Evolutionary conservation across 2,797 vertebrate genomes (phyloP).

Genomic region (Calcarius lapponicus): DNA sequence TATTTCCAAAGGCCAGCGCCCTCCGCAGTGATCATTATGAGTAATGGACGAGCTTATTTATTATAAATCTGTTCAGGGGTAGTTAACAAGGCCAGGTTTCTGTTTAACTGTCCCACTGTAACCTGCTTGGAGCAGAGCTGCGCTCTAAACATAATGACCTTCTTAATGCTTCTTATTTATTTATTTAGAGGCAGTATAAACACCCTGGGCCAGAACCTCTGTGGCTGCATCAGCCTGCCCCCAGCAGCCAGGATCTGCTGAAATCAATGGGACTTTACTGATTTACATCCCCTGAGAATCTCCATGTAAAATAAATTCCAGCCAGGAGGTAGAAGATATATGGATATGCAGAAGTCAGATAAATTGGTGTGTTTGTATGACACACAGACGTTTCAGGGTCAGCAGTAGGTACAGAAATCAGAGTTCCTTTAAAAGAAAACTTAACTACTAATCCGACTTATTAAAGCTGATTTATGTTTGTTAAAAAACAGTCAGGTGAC

Average conservation of each 20-base stretch:
- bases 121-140: constrained; percentile 43
- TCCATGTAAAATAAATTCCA: constrained; percentile 21
- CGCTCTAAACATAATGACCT: constrained; percentile 27
- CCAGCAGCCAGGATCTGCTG: constrained; percentile 23
- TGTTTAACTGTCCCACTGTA: constrained; percentile 42
- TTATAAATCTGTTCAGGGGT: constrained; percentile 2
- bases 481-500: constrained; percentile 62
- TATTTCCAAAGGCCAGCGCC: not conserved
- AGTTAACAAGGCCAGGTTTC: constrained; percentile 23
- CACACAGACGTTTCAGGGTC: not conserved
- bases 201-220: constrained; percentile 5
- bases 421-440: not conserved
- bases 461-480: constrained; percentile 61
- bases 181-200: constrained; percentile 59
- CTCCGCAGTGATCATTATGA: not conserved
- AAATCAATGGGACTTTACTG: constrained; percentile 42
- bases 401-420: not conserved
- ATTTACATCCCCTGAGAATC: constrained; percentile 47
- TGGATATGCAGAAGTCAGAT: not conserved
- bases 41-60: not conserved
- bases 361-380: not conserved
- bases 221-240: not conserved
- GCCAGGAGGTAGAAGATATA: not conserved
- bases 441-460: not conserved
- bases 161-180: constrained; percentile 60